A percentile compares a stretch with the other conserved stretches of the same genome.
Conservation (phyloP, 2,888 invertebrate genomes). For the Exephanes ischioxanthus region DNA sequence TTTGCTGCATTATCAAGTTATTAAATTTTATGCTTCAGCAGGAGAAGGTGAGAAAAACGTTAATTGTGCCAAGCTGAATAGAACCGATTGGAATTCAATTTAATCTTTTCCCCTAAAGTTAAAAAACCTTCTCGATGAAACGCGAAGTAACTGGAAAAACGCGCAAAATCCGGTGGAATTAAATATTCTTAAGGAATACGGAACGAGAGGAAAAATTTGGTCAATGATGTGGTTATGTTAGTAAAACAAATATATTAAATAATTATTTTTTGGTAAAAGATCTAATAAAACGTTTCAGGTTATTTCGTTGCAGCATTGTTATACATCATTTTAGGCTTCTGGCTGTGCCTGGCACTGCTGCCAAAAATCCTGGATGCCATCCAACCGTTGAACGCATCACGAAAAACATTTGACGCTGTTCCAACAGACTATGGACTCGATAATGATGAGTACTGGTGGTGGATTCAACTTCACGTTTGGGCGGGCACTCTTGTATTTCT, state of each 20-base stretch:
- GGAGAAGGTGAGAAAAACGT: neutral
- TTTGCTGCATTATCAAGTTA: neutral
- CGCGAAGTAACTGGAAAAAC: neutral
- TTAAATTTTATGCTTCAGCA: neutral
- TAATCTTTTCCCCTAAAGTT: neutral
- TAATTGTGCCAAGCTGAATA: neutral
- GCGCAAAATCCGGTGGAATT: neutral
- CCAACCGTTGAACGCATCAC: slow-evolving; percentile 8
- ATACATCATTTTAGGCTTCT: neutral
- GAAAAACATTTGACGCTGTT: neutral
- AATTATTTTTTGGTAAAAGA: neutral
- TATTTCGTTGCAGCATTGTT: neutral
- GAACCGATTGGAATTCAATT: neutral
- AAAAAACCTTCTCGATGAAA: neutral
- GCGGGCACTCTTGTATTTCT: neutral
- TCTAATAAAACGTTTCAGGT: neutral
- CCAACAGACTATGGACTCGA: slow-evolving; percentile 17
- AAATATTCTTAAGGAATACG: neutral
- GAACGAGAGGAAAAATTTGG: neutral
- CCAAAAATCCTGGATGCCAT: neutral
- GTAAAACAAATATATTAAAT: neutral
- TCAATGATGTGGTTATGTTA: neutral
- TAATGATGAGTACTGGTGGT: neutral
- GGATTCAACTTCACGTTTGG: neutral
- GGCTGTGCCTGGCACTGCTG: neutral